phyloP scores from a whole-genome alignment of 2,113 vertebrate species.

The Crotalus horridus region DNA sequence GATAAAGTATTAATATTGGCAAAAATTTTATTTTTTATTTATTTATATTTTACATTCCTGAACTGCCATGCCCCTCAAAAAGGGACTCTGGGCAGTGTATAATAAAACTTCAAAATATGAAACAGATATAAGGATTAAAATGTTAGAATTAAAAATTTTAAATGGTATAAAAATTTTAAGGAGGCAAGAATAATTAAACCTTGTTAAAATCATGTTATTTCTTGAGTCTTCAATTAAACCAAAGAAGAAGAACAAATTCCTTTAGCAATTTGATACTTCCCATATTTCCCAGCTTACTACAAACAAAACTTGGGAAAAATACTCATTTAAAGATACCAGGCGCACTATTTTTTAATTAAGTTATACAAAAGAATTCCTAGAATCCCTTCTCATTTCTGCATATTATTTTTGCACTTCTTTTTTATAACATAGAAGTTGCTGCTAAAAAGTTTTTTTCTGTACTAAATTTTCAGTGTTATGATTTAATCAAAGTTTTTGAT shows the following conservation, averaged over 20 bases:
- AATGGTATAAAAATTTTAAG: neutral
- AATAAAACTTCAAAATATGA: neutral
- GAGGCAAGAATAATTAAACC: neutral
- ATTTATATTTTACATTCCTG: neutral
- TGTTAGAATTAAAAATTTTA: neutral
- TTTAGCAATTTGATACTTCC: neutral
- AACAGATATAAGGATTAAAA: neutral
- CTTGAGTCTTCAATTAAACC: neutral
- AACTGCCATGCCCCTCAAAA: neutral
- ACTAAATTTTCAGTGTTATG: neutral
- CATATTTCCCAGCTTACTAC: neutral
- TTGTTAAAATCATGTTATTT: neutral
- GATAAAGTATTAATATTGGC: neutral
- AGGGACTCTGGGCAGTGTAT: neutral
- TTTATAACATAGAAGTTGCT: neutral
- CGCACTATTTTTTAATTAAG: neutral
- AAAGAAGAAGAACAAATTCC: neutral
- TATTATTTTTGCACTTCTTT: neutral
- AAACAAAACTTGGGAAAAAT: neutral
- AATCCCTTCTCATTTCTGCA: neutral
- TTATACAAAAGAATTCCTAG: conserved; percentile 5
- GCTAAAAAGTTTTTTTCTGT: neutral
- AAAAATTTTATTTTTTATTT: neutral
- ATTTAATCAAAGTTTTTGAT: neutral
- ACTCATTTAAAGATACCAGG: neutral